These are phyloP conservation scores for Acrocephalus arundinaceus DNA, from an alignment of 2,113 vertebrate genomes.

Conservation along the genomic window DNA sequence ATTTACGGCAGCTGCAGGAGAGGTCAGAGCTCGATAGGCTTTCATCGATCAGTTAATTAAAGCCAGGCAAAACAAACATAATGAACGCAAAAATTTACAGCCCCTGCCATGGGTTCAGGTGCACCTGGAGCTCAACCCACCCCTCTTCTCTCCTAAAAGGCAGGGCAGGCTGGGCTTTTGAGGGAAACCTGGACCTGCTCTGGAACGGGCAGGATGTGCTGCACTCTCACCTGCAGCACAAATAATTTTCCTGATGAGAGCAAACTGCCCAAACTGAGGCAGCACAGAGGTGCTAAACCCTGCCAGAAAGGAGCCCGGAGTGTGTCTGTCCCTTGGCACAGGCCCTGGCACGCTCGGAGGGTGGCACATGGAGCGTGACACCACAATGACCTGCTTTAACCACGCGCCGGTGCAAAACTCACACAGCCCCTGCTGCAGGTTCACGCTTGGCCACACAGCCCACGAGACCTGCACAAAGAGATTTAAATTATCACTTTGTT, in stretches of 20 bases:
- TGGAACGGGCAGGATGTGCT: rapidly evolving
- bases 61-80: conserved; percentile 62
- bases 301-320: background rate
- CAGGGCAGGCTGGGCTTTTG: background rate
- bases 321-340: rapidly evolving
- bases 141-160: background rate
- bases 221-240: background rate
- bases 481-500: conserved; percentile 66
- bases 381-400: background rate
- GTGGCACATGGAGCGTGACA: background rate
- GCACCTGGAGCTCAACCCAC: background rate
- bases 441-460: conserved; percentile 48
- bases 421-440: background rate
- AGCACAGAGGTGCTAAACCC: background rate
- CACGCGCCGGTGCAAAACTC: background rate
- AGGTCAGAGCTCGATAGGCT: conserved; percentile 60
- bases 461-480: conserved; percentile 50
- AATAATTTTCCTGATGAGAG: rapidly evolving
- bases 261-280: rapidly evolving
- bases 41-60: conserved; percentile 67
- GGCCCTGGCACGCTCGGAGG: background rate
- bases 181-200: rapidly evolving
- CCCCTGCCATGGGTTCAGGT: background rate
- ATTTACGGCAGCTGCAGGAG: conserved; percentile 47
- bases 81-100: conserved; percentile 38